Evolutionary conservation across 2,888 invertebrate species (phyloP).

Genomic region (Sycophila texana): DNA sequence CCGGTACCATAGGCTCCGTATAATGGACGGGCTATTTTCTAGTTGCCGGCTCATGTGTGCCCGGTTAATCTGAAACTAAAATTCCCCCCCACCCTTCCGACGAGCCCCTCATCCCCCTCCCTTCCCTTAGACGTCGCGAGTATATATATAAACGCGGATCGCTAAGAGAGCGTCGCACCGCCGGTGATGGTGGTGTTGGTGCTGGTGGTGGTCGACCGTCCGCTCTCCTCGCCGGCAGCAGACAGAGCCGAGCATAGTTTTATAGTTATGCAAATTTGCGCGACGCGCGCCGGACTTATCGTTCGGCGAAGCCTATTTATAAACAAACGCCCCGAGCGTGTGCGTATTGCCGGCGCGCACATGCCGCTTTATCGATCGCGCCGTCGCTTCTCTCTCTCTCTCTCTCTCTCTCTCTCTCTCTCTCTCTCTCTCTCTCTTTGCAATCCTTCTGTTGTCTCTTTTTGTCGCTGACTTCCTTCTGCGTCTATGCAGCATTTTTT

Average conservation of each 20-base stretch:
- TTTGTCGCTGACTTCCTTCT: too few species aligned
- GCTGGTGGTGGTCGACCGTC: constrained; percentile 8
- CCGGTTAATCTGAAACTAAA: neutral
- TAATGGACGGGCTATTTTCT: neutral
- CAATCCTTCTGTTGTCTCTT: neutral
- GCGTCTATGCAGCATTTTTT: too few species aligned
- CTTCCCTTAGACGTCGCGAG: neutral
- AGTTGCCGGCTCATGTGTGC: neutral
- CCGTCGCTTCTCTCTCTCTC: neutral
- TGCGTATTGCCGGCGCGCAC: neutral
- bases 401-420: neutral
- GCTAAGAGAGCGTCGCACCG: neutral
- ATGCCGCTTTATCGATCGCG: constrained; percentile 39
- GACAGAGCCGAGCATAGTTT: constrained; percentile 48
- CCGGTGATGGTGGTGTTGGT: neutral
- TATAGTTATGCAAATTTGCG: constrained; percentile 54
- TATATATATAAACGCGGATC: neutral
- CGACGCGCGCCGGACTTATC: constrained; percentile 40
- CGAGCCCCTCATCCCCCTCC: neutral
- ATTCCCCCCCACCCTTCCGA: neutral
- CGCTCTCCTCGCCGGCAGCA: constrained; percentile 11
- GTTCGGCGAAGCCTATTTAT: constrained; percentile 57
- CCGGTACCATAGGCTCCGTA: neutral
- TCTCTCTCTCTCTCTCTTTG: neutral
- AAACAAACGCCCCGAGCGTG: constrained; percentile 42